phyloP scores from a whole-genome alignment of 2,888 invertebrate species.

The Drosophila stalkeri region DNA sequence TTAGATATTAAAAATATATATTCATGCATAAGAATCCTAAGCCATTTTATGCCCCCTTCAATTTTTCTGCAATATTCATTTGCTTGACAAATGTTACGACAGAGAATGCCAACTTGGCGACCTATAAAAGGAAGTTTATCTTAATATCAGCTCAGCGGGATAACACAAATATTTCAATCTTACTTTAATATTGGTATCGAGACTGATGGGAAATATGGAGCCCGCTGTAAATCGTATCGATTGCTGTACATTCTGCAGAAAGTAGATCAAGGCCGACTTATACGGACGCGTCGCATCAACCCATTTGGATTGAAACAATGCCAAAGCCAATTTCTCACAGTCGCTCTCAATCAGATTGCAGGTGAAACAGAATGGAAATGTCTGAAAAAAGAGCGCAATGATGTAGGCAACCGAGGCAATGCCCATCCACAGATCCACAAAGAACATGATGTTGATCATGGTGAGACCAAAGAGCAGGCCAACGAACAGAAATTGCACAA shows the following conservation, averaged over 20 bases:
- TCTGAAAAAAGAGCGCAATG: slow-evolving; percentile 27
- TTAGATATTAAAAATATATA: background rate
- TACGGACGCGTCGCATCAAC: slow-evolving; percentile 28
- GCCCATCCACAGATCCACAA: slow-evolving; percentile 22
- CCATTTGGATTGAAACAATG: slow-evolving; percentile 46
- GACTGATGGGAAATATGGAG: slow-evolving; percentile 36
- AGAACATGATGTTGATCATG: slow-evolving; percentile 49
- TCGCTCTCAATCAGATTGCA: slow-evolving; percentile 43
- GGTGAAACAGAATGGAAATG: slow-evolving; percentile 45
- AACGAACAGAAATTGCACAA: slow-evolving; percentile 43
- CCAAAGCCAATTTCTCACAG: slow-evolving; percentile 20
- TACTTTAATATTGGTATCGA: slow-evolving; percentile 49
- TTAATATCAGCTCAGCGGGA: background rate
- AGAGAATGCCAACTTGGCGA: slow-evolving; percentile 64
- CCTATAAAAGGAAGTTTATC: slow-evolving; percentile 30
- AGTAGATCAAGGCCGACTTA: slow-evolving; percentile 32
- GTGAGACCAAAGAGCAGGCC: slow-evolving; percentile 40
- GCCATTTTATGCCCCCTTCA: slow-evolving; percentile 14
- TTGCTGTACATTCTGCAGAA: slow-evolving; percentile 39
- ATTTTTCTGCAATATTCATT: slow-evolving; percentile 56
- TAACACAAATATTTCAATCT: background rate
- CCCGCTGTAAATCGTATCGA: slow-evolving; percentile 43
- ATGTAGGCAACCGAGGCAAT: slow-evolving; percentile 14
- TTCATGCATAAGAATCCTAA: background rate
- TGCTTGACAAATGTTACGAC: slow-evolving; percentile 60